Percentiles rank a stretch among this genome's conserved stretches.
phyloP scores from a whole-genome alignment of 2,797 vertebrate species.

The Pagetopsis macropterus region DNA sequence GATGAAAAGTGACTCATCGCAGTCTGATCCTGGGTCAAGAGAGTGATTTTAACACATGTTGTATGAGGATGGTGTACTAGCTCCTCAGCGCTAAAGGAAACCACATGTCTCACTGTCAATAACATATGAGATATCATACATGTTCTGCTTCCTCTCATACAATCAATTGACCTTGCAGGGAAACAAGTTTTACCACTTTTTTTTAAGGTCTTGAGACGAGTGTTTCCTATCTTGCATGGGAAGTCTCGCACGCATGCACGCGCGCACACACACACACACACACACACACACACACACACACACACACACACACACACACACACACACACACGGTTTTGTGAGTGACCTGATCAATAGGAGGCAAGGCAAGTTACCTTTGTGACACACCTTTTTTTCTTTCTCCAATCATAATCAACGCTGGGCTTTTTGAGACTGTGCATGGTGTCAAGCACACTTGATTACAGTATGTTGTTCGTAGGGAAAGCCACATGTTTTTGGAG shows the following conservation, averaged over 20 bases:
- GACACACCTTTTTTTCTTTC: slow-evolving; percentile 1
- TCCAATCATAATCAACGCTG: slow-evolving; percentile 18
- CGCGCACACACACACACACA: neutral
- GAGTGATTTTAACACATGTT: slow-evolving; percentile 5
- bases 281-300: neutral
- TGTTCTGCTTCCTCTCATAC: neutral
- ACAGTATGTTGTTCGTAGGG: slow-evolving; percentile 5
- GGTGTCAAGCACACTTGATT: slow-evolving; percentile 27
- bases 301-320: too few relatives aligned
- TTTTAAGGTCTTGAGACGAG: neutral
- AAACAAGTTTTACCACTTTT: neutral
- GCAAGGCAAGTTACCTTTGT: slow-evolving; percentile 22
- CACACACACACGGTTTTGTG: neutral
- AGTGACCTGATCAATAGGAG: slow-evolving; percentile 30
- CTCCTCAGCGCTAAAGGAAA: neutral
- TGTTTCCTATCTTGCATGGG: neutral
- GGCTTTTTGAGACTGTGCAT: slow-evolving; percentile 30
- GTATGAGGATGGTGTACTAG: neutral
- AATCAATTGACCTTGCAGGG: neutral
- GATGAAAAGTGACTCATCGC: neutral
- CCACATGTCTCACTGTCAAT: neutral
- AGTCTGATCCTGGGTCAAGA: neutral
- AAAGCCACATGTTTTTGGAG: slow-evolving; percentile 1
- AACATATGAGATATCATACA: neutral
- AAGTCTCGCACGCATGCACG: neutral